phyloP scores from a whole-genome alignment of 2,888 invertebrate genomes.

The Drymonia ruficornis region DNA sequence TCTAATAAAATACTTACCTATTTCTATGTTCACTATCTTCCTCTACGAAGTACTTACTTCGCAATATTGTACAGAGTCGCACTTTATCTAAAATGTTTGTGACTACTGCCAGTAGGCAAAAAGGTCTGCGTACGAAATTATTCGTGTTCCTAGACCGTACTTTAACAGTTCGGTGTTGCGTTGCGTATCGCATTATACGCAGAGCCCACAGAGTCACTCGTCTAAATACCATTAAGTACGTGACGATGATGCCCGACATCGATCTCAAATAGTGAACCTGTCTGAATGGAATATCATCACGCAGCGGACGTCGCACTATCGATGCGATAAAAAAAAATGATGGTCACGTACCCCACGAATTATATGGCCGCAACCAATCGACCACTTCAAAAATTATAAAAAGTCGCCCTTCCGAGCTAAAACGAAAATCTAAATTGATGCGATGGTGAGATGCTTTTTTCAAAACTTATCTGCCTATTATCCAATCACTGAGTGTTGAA shows the following conservation, averaged over 20 bases:
- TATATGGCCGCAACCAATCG: slow-evolving; percentile 69
- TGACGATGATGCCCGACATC: slow-evolving; percentile 55
- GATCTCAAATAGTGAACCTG: slow-evolving; percentile 64
- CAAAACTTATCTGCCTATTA: slow-evolving; percentile 55
- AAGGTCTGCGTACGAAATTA: no score
- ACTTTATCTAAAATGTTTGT: no score
- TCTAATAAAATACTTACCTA: no score
- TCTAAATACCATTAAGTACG: slow-evolving; percentile 53
- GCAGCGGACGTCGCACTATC: slow-evolving; percentile 49
- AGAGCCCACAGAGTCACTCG: slow-evolving; percentile 4
- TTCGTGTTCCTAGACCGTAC: no score
- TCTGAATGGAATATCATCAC: slow-evolving; percentile 70
- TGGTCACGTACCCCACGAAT: slow-evolving; percentile 79
- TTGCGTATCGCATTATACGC: slow-evolving; percentile 2
- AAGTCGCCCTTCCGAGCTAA: slow-evolving; percentile 68
- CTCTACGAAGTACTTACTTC: no score
- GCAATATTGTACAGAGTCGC: no score
- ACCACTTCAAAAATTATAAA: slow-evolving; percentile 69
- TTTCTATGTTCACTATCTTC: no score
- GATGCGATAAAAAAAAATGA: slow-evolving; percentile 55
- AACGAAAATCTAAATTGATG: slow-evolving; percentile 58
- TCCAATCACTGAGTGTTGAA: slow-evolving; percentile 67
- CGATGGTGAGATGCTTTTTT: slow-evolving; percentile 59
- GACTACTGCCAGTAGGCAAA: no score
- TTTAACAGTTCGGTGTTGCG: not conserved